Evolutionary conservation across 2,888 invertebrate species (phyloP).

Genomic region (Cataglyphis livida): DNA sequence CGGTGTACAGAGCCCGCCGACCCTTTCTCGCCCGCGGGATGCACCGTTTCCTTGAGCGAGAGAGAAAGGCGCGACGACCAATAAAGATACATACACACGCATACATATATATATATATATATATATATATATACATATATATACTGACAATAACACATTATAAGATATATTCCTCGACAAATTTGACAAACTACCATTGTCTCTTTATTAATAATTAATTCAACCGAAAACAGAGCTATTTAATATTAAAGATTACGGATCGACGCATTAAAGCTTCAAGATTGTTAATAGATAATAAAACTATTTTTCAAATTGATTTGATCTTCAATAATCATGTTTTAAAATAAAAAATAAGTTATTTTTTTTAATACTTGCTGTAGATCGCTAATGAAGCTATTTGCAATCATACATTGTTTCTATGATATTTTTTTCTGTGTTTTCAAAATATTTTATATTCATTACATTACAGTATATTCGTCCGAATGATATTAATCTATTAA

Average conservation of each 20-base stretch:
- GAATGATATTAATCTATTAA: not conserved
- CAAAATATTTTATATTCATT: not conserved
- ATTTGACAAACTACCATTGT: not conserved
- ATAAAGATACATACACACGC: slow-evolving; percentile 16
- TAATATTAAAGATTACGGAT: not conserved
- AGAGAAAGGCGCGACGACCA: slow-evolving; percentile 55
- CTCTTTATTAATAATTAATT: not conserved
- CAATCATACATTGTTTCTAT: not conserved
- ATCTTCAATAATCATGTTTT: not conserved
- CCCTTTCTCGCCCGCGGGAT: slow-evolving; percentile 69
- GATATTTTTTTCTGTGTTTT: not conserved
- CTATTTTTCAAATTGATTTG: not conserved
- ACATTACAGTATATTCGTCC: not conserved
- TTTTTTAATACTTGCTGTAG: not conserved
- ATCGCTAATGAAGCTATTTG: not conserved
- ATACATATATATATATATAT: not conserved
- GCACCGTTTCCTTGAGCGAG: slow-evolving; percentile 73
- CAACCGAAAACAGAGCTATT: not conserved
- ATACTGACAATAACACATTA: not conserved
- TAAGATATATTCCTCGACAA: not conserved
- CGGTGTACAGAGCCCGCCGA: slow-evolving; percentile 63
- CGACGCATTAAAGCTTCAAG: not conserved
- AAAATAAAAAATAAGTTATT: not conserved
- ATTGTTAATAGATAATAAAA: not conserved
- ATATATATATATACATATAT: not conserved